Evolutionary conservation across 2,113 vertebrate species (phyloP), one percentile per base, ranked within the genome.

Genomic region (Syngnathus scovelli): DNA sequence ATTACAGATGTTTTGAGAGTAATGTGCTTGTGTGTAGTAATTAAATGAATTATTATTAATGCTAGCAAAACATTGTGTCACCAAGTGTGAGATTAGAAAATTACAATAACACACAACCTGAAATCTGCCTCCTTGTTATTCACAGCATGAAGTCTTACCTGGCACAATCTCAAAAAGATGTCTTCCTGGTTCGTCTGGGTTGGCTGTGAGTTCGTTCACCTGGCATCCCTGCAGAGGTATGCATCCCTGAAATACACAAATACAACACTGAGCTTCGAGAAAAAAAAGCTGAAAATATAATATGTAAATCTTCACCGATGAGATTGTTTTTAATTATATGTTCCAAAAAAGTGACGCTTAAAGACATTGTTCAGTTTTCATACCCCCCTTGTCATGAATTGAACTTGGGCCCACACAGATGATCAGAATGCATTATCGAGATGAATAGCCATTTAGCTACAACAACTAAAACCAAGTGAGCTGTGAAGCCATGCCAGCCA

Each of bases 161-260:
- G 94, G 85, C 13, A 87, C 76, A 74, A 97, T 96, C 84, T 96
- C 95, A 85, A 97, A 95, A 8, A 96, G 91, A 79, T 96, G 92
- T 81, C 92, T 93, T 39, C 93, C 93, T 55, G 91, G 90, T 66
- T 96, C 95, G 13, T 97, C 95, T 0, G 92, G 92, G 80, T 92
- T 94, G 23, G 92, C 91, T 62, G 90, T 84, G 58, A 94, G 87
- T 72, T 96, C 93, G 0, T 92, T 93, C 77, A 97, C 94, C 69
- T 92, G 93, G 69, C 88, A 93, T 61, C 94, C 94, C 83, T 92
- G 93, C 13, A 97, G 92, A n/a, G 92, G 89, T 78, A 97, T 93
- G 75, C 91, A 92, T 67, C 95, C 95, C 95, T 97, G 80, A 56
- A 80, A 78, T 23, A 48, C 0, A 85, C 1, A 51, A 23, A 41